Conservation (phyloP, 2,888 invertebrate species). For the Meteorus colon region DNA sequence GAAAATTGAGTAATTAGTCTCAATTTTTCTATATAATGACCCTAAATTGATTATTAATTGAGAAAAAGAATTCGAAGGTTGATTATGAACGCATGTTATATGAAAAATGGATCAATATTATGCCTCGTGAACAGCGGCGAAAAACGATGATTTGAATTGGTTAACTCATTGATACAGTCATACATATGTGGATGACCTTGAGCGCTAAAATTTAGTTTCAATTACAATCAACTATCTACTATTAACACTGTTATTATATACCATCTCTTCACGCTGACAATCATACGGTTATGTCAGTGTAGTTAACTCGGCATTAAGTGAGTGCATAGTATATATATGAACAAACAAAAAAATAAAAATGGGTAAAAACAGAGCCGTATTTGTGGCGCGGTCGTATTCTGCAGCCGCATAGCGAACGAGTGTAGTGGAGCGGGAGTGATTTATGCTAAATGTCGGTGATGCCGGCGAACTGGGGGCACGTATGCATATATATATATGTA, state of each 20-base stretch:
- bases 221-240: too few species aligned
- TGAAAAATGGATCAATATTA: too few species aligned
- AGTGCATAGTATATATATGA: conserved; percentile 7
- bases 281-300: neutral
- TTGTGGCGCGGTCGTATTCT: conserved; percentile 39
- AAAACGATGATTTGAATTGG: too few species aligned
- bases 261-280: neutral
- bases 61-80: too few species aligned
- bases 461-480: conserved; percentile 66
- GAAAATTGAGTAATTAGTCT: too few species aligned
- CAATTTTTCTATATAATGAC: too few species aligned
- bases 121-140: too few species aligned
- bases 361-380: conserved; percentile 15
- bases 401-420: conserved; percentile 45
- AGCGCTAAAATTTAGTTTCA: too few species aligned
- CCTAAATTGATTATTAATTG: too few species aligned
- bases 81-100: too few species aligned
- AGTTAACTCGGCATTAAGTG: neutral
- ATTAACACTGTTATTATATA: neutral
- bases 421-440: conserved; percentile 69
- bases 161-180: too few species aligned
- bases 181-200: too few species aligned
- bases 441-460: conserved; percentile 69
- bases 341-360: neutral
- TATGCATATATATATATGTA: conserved; percentile 47